Evolutionary conservation across 2,797 vertebrate species (phyloP).

Genomic region (Lindbergichthys nudifrons): DNA sequence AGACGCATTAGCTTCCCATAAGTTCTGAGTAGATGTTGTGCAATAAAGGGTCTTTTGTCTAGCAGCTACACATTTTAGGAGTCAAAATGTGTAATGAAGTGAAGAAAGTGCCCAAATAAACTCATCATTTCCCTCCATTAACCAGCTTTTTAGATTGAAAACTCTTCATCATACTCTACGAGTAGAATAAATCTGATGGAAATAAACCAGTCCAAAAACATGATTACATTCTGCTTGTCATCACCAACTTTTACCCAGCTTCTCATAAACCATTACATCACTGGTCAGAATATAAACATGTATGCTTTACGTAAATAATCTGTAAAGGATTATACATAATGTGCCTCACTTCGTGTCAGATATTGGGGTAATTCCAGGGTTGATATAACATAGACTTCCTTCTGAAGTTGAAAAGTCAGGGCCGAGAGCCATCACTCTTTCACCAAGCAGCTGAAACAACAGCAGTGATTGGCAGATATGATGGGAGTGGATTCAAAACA

Average conservation of each 20-base stretch:
- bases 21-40: constrained; percentile 1
- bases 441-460: constrained; percentile 69
- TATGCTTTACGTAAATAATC: constrained; percentile 36
- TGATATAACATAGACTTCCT: constrained; percentile 36
- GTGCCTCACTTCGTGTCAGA: constrained; percentile 9
- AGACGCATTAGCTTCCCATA: constrained; percentile 7
- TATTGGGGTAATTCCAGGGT: constrained; percentile 28
- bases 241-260: background rate
- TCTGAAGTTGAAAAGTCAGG: constrained; percentile 32
- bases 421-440: constrained; percentile 16
- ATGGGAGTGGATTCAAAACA: constrained; percentile 62
- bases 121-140: background rate
- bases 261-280: constrained; percentile 20
- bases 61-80: background rate
- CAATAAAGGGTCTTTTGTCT: constrained; percentile 10
- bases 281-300: background rate
- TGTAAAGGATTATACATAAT: constrained; percentile 24
- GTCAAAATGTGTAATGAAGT: constrained; percentile 7
- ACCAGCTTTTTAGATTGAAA: constrained; percentile 2
- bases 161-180: background rate
- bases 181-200: background rate
- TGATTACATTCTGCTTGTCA: background rate
- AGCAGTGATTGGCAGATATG: constrained; percentile 62
- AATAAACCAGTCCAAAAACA: background rate
- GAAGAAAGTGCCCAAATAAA: background rate